A percentile compares a stretch with the other conserved stretches of the same genome.
phyloP scores from a whole-genome alignment of 1,140 invertebrate genomes.

The Artemia franciscana region DNA sequence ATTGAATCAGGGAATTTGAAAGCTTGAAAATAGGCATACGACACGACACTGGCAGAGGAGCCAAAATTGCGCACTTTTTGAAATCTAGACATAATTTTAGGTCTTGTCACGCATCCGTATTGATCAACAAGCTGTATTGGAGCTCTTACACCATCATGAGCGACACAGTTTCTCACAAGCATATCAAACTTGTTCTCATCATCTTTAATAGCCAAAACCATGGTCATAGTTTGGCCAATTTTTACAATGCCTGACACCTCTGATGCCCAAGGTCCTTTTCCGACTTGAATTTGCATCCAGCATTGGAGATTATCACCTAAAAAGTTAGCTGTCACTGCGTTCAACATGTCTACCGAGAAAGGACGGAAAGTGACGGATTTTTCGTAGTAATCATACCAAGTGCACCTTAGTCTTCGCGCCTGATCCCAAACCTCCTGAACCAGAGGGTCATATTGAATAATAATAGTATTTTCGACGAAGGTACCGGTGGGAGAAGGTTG shows the following conservation, averaged over 20 bases:
- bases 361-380: conserved; percentile 79
- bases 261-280: conserved; percentile 79
- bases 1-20: conserved; percentile 92
- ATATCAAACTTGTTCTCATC: conserved; percentile 89
- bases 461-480: conserved; percentile 83
- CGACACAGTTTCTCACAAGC: conserved; percentile 77
- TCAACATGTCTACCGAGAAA: conserved; percentile 80
- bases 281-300: conserved; percentile 90
- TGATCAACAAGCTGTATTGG: conserved; percentile 80
- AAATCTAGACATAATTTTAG: conserved; percentile 79
- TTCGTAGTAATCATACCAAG: conserved; percentile 86
- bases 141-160: conserved; percentile 72
- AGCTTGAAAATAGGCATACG: conserved; percentile 84
- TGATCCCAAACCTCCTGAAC: conserved; percentile 68
- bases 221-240: conserved; percentile 86
- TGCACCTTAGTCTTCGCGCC: conserved; percentile 60
- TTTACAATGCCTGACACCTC: conserved; percentile 84
- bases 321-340: conserved; percentile 81
- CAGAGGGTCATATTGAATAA: conserved; percentile 81
- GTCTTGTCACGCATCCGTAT: conserved; percentile 67
- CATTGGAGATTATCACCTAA: conserved; percentile 80
- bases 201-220: conserved; percentile 82
- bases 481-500: conserved; percentile 57
- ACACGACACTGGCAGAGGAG: conserved; percentile 70
- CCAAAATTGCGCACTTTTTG: conserved; percentile 90